phyloP scores from a whole-genome alignment of 2,797 vertebrate species.

The Vespertilio murinus region DNA sequence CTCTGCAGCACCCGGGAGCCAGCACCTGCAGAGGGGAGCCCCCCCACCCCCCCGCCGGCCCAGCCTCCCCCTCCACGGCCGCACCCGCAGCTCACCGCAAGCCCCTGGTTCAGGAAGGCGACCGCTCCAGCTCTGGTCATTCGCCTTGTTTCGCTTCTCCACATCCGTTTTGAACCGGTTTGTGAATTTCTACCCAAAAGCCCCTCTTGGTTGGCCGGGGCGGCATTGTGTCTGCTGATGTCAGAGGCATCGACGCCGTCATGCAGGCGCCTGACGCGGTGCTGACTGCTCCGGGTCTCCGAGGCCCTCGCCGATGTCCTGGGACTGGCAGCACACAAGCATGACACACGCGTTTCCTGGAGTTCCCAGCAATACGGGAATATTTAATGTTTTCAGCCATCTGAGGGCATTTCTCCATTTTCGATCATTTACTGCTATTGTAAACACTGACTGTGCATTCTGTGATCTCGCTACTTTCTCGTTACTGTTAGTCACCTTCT shows the following conservation, averaged over 20 bases:
- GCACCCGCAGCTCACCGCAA: background rate
- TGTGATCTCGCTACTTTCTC: background rate
- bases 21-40: no score
- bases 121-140: background rate
- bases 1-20: background rate
- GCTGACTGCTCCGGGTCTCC: background rate
- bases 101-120: background rate
- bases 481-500: background rate
- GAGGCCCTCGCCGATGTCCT: background rate
- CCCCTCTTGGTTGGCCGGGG: background rate
- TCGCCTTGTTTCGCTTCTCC: background rate
- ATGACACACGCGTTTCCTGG: background rate
- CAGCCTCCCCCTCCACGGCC: no score
- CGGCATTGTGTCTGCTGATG: background rate
- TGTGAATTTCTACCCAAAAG: background rate
- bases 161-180: background rate
- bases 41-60: no score
- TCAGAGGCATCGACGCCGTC: background rate
- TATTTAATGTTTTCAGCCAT: background rate
- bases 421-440: background rate
- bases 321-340: background rate
- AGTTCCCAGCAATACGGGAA: background rate
- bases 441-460: background rate
- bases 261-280: rapidly evolving
- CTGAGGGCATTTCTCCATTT: background rate